phyloP scores from a whole-genome alignment of 2,797 vertebrate species.

The Paratrypauchen microcephalus region DNA sequence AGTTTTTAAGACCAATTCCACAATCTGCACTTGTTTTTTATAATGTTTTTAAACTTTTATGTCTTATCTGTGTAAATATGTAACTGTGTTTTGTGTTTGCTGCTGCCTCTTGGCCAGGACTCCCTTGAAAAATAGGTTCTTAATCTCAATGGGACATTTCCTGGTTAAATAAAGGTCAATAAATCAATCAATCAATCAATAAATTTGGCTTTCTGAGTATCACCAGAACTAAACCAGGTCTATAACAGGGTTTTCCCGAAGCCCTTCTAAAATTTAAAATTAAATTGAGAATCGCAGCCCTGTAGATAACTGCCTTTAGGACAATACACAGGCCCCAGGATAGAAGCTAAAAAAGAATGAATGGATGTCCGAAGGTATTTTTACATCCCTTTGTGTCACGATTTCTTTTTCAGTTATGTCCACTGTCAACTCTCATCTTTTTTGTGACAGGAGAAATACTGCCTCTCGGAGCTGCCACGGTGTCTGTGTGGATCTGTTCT shows the following conservation, averaged over 20 bases:
- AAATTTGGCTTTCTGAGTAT: not conserved
- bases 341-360: not conserved
- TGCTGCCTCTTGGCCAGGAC: too few species aligned
- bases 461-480: not conserved
- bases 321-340: not conserved
- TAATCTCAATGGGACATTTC: too few species aligned
- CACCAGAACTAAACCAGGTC: not conserved
- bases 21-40: too few species aligned
- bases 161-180: too few species aligned
- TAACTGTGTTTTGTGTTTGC: too few species aligned
- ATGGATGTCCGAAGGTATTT: not conserved
- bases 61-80: too few species aligned
- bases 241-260: not conserved
- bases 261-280: not conserved
- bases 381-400: not conserved
- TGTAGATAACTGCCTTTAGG: not conserved
- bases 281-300: not conserved
- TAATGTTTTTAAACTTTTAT: too few species aligned
- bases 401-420: conserved; percentile 2
- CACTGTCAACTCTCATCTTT: not conserved
- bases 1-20: too few species aligned
- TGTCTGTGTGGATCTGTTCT: not conserved
- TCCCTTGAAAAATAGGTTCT: too few species aligned
- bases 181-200: too few species aligned
- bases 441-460: not conserved